These are phyloP conservation scores for Trachelus tabidus DNA, from an alignment of 2,888 invertebrate species.

Conservation along the genomic window DNA sequence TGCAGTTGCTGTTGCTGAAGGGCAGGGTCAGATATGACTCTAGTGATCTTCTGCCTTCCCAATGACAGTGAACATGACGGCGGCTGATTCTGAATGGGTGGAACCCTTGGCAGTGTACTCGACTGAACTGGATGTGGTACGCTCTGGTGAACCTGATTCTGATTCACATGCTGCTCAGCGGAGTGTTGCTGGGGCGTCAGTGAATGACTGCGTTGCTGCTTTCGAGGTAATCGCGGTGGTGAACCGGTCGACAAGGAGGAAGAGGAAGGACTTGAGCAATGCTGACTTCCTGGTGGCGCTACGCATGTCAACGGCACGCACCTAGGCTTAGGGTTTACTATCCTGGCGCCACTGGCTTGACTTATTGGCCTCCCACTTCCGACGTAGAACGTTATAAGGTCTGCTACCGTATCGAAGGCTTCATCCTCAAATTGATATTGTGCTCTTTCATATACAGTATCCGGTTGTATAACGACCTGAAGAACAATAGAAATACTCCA, in stretches of 20 bases:
- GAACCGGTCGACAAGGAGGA: conserved; percentile 69
- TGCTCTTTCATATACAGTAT: conserved; percentile 90
- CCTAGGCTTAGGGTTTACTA: conserved; percentile 86
- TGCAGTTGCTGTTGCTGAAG: conserved; percentile 45
- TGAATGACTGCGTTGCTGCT: conserved; percentile 84
- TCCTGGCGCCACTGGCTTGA: conserved; percentile 87
- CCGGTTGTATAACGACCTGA: conserved; percentile 85
- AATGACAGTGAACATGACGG: conserved; percentile 58
- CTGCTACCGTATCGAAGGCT: conserved; percentile 91
- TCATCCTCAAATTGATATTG: conserved; percentile 96
- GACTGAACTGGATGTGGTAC: conserved; percentile 29
- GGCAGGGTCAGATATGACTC: conserved; percentile 72
- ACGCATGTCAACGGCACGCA: conserved; percentile 74
- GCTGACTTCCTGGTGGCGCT: conserved; percentile 49
- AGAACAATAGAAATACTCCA: neutral
- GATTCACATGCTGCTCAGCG: conserved; percentile 26
- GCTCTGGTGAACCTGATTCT: conserved; percentile 33
- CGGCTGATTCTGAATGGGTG: conserved; percentile 55
- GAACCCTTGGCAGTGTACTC: conserved; percentile 57
- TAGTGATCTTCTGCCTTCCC: conserved; percentile 67
- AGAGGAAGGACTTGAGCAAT: conserved; percentile 68
- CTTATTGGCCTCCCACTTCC: conserved; percentile 92
- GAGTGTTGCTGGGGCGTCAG: conserved; percentile 71
- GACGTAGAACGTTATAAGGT: conserved; percentile 93
- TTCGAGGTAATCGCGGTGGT: conserved; percentile 64